phyloP scores from a whole-genome alignment of 2,797 vertebrate genomes.

The Kryptopterus vitreolus region DNA sequence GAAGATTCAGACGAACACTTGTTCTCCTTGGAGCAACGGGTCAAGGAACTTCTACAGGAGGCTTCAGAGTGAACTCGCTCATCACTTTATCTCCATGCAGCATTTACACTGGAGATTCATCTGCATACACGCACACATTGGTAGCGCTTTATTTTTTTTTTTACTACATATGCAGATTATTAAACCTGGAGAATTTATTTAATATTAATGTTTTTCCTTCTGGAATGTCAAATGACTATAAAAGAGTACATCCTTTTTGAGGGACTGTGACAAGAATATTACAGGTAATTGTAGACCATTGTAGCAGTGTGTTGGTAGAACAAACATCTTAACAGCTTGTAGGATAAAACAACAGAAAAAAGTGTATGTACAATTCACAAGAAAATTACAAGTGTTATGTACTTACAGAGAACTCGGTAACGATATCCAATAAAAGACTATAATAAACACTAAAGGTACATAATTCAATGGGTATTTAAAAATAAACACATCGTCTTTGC shows the following conservation, averaged over 20 bases:
- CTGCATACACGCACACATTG: neutral
- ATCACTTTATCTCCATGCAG: too few species aligned
- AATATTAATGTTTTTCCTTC: neutral
- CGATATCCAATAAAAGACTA: neutral
- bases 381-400: neutral
- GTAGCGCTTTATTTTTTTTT: neutral
- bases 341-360: neutral
- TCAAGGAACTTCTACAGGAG: conserved; percentile 73
- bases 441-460: neutral
- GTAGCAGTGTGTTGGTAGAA: neutral
- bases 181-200: neutral
- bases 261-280: neutral
- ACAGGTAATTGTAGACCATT: neutral
- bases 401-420: neutral
- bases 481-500: neutral
- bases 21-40: conserved; percentile 89
- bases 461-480: neutral
- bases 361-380: neutral
- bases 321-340: neutral
- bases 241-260: too few species aligned
- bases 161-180: neutral
- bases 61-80: conserved; percentile 15
- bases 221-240: neutral
- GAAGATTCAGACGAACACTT: conserved; percentile 91
- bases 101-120: neutral